phyloP scores from a whole-genome alignment of 2,888 invertebrate species.

The Apodemia zela region DNA sequence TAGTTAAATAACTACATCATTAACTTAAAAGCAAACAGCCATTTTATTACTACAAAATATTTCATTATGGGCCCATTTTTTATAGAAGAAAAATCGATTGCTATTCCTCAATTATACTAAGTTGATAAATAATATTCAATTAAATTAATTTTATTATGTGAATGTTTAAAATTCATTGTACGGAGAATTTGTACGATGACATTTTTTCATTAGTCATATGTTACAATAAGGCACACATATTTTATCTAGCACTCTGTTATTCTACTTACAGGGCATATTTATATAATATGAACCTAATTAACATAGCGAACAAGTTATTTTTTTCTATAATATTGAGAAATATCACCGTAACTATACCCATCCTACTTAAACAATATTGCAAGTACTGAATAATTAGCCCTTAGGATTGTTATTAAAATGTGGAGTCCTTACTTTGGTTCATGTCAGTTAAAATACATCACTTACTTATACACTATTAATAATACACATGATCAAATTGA shows the following conservation, averaged over 20 bases:
- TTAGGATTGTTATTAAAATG: not conserved
- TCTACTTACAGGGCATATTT: not conserved
- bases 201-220: too few species aligned
- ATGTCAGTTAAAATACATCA: slow-evolving; percentile 33
- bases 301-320: not conserved
- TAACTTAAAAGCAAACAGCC: slow-evolving; percentile 1
- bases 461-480: slow-evolving; percentile 5
- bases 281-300: not conserved
- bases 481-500: slow-evolving; percentile 51
- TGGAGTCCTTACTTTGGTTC: slow-evolving; percentile 50
- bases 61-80: not conserved
- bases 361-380: not conserved
- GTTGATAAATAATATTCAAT: too few species aligned
- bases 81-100: too few species aligned
- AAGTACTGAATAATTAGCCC: not conserved
- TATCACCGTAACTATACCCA: not conserved
- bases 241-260: too few species aligned
- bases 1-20: not conserved
- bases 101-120: too few species aligned
- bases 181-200: too few species aligned
- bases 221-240: too few species aligned
- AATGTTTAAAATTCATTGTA: too few species aligned
- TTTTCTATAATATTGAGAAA: too few species aligned
- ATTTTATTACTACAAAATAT: not conserved
- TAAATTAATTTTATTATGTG: too few species aligned